Evolutionary conservation across 2,888 invertebrate species (phyloP).

Genomic region (Zaprionus bogoriensis): DNA sequence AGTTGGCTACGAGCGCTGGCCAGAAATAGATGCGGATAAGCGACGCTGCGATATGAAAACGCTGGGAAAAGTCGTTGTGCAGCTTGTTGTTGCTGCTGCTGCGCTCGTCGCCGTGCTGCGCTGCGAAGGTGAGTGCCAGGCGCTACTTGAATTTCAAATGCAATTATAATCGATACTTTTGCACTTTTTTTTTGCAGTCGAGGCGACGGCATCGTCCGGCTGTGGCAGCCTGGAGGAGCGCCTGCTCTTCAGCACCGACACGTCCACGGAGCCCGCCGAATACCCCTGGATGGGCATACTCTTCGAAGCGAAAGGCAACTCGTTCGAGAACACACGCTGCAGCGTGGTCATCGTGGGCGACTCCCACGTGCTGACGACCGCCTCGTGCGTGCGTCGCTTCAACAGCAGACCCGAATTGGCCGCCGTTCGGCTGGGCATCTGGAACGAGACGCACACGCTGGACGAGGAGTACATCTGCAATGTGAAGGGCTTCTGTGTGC

Average conservation of each 20-base stretch:
- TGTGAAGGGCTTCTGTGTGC: conserved; percentile 52
- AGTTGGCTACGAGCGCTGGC: conserved; percentile 28
- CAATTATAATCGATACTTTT: background rate
- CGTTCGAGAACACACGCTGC: conserved; percentile 23
- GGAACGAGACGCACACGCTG: conserved; percentile 27
- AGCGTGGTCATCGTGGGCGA: conserved; percentile 46
- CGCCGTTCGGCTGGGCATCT: conserved; percentile 47
- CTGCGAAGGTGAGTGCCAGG: conserved; percentile 27
- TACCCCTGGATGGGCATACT: conserved; percentile 58
- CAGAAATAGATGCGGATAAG: conserved; percentile 18
- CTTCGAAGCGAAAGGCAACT: conserved; percentile 10
- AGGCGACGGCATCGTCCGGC: background rate
- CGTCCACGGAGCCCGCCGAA: conserved; percentile 45
- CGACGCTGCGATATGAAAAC: conserved; percentile 19
- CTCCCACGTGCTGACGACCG: conserved; percentile 49
- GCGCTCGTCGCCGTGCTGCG: conserved; percentile 21
- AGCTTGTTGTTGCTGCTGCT: conserved; percentile 18
- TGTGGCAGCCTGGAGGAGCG: conserved; percentile 54
- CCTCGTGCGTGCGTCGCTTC: conserved; percentile 45
- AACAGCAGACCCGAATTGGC: conserved; percentile 13
- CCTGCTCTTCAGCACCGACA: conserved; percentile 22
- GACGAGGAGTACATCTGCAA: conserved; percentile 40
- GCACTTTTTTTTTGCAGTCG: background rate
- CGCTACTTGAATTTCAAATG: background rate
- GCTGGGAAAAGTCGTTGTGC: conserved; percentile 31